Evolutionary conservation across 2,888 invertebrate species (phyloP).

Genomic region (Apomyelois bistriatella): DNA sequence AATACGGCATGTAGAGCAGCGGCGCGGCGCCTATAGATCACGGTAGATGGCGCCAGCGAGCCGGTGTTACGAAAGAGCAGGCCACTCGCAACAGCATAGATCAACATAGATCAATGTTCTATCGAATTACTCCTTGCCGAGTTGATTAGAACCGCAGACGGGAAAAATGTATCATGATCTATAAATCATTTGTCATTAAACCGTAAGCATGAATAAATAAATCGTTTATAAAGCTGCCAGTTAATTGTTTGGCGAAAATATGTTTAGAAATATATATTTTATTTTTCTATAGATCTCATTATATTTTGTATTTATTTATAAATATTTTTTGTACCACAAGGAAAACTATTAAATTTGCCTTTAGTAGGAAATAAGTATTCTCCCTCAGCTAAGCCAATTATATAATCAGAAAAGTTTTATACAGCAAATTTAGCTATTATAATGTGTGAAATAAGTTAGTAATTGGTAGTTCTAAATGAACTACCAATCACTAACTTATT

Average conservation of each 20-base stretch:
- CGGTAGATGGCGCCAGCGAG: constrained; percentile 67
- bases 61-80: constrained; percentile 50
- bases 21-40: constrained; percentile 52
- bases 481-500: no score
- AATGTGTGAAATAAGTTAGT: no score
- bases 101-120: constrained; percentile 18
- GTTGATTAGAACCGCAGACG: constrained; percentile 5
- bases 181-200: constrained; percentile 6
- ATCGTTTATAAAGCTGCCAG: background rate
- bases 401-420: no score
- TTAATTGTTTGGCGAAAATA: background rate
- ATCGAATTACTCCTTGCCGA: constrained; percentile 12
- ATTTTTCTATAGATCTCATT: no score
- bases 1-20: background rate
- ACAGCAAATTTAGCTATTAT: no score
- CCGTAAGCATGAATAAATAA: background rate
- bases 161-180: constrained; percentile 4
- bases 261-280: no score
- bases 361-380: no score
- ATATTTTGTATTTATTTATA: no score
- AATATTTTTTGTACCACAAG: no score
- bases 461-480: no score
- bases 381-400: no score
- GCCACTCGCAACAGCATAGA: constrained; percentile 16
- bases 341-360: no score